phyloP scores from a whole-genome alignment of 2,113 vertebrate species.

The Tretioscincus oriximinensis region DNA sequence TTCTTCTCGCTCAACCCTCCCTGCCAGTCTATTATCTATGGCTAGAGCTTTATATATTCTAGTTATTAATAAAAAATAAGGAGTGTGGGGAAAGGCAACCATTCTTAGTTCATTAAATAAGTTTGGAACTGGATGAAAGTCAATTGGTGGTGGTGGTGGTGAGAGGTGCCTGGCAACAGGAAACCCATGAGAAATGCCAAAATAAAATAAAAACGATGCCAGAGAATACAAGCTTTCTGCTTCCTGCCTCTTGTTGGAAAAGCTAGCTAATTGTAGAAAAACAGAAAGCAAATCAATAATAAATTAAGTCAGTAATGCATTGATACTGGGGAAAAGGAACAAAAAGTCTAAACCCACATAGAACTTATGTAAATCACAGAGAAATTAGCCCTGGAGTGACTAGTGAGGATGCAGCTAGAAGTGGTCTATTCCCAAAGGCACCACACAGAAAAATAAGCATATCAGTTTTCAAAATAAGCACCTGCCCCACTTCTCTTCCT shows the following conservation, averaged over 20 bases:
- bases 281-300: neutral
- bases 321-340: too few species aligned
- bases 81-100: constrained; percentile 1
- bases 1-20: neutral
- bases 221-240: neutral
- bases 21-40: constrained; percentile 7
- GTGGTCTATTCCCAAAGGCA: too few species aligned
- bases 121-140: constrained; percentile 18
- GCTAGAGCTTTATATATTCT: neutral
- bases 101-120: neutral
- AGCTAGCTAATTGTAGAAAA: neutral
- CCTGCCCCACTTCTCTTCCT: too few species aligned
- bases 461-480: too few species aligned
- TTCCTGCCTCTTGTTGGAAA: constrained; percentile 1
- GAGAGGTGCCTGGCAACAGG: neutral
- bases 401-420: too few species aligned
- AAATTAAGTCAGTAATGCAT: too few species aligned
- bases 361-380: too few species aligned
- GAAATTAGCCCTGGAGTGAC: too few species aligned
- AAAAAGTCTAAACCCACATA: neutral
- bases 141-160: neutral
- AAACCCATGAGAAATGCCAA: constrained; percentile 19
- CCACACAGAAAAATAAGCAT: too few species aligned
- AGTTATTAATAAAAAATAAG: neutral
- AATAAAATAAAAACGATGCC: constrained; percentile 34